Base-by-base conservation (phyloP, 2,113 vertebrate species). In the Apistogramma diplotaenia region DNA sequence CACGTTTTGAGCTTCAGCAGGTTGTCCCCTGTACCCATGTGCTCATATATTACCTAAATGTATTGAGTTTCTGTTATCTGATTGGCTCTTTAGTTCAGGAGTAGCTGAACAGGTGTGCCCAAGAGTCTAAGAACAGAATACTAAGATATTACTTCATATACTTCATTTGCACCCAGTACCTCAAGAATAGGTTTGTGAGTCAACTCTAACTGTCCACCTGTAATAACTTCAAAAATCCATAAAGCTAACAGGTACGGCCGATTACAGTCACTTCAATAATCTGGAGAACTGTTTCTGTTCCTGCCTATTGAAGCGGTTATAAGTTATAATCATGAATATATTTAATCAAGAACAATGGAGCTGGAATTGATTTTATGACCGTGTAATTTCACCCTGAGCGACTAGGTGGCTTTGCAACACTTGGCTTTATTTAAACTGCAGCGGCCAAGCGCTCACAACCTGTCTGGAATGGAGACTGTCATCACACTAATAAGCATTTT, bases 301-400 rank as follows among this genome's bases (percentile, higher is more conserved):
- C 65, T 77, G 59, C 62, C 33, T 27, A 61, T 53, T 59, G 75
- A 79, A 75, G 62, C 60, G 35, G 75, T 86, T 82, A 5, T 35
- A 76, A 46, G 25, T 82, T 76, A 46, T 81, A 85, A 91, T 49
- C 16, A 29, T 79, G 60, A 89, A 86, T 86, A 83, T 4, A 62
- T 89, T 82, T 87, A 83, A 91, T 87, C 56, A 89, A 83, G 72
- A 85, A 82, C 77, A 85, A 57, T 78, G 67, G 51, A 62, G 79
- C 74, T 76, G 61, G 25, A 13, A 83, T 84, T 84, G 76, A 84
- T 84, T 89, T 89, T 85, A 88, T 29, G 70, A 79, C 78, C 2
- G 5, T 72, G 74, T 83, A 37, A 87, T 82, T 84, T 74, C 59
- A 90, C 71, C 43, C 8, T 37, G 46, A 33, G 59, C 80, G 76